Conservation (phyloP, 2,797 vertebrate species). For the Alauda arvensis region DNA sequence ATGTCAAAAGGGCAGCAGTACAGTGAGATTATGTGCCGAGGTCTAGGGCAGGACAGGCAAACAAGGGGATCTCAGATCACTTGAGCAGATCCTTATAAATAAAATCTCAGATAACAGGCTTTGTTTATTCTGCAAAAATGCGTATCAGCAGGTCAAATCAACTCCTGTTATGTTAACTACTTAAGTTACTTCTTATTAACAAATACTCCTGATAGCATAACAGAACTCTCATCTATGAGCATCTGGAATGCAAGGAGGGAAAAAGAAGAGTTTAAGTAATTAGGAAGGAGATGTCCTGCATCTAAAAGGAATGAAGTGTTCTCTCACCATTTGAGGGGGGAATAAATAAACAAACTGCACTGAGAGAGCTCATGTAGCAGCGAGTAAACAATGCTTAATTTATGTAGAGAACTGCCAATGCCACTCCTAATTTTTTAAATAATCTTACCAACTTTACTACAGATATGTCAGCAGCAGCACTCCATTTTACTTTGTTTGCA, state of each 20-base stretch:
- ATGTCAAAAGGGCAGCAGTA: constrained; percentile 65
- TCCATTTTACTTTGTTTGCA: not conserved
- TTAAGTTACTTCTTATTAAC: constrained; percentile 62
- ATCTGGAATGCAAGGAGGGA: constrained; percentile 18
- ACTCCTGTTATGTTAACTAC: constrained; percentile 62
- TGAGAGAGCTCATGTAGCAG: not conserved
- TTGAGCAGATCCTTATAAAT: constrained; percentile 57
- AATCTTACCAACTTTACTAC: not conserved
- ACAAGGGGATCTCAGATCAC: constrained; percentile 53
- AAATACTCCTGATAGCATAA: constrained; percentile 36
- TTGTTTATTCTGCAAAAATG: constrained; percentile 64
- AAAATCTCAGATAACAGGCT: constrained; percentile 62
- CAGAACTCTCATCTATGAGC: constrained; percentile 18
- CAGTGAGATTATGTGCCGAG: constrained; percentile 63
- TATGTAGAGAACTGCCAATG: not conserved
- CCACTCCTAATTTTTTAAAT: not conserved
- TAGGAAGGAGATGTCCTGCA: not conserved
- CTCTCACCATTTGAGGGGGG: not conserved
- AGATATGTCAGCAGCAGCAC: not conserved
- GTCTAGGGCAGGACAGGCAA: constrained; percentile 65
- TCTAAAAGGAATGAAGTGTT: not conserved
- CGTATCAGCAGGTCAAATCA: constrained; percentile 53
- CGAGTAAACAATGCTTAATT: not conserved
- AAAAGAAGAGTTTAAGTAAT: not conserved
- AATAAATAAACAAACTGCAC: not conserved